These are phyloP conservation scores for Aphyosemion australe DNA, from an alignment of 2,113 vertebrate genomes.

Conservation along the genomic window DNA sequence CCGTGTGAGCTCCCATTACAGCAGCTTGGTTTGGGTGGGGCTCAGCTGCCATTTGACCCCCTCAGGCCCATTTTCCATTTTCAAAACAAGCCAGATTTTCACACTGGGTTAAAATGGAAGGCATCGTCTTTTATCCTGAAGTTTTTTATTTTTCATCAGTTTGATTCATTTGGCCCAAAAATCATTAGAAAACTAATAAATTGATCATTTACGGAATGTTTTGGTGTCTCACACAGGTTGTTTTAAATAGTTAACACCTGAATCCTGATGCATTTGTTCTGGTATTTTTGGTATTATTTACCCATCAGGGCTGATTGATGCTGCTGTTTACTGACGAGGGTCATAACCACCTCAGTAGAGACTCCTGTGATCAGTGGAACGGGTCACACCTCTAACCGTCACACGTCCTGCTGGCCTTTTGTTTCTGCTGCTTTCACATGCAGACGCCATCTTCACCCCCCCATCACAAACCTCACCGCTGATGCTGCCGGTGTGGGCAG, in stretches of 20 bases:
- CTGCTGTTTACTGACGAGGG: constrained; percentile 27
- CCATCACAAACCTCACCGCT: constrained; percentile 3
- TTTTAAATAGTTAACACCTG: too few species aligned
- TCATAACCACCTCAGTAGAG: constrained; percentile 67
- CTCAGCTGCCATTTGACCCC: constrained; percentile 52
- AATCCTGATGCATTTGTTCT: too few species aligned
- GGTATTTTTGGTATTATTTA: constrained; percentile 5
- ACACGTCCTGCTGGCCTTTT: constrained; percentile 50
- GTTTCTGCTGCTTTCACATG: constrained; percentile 62
- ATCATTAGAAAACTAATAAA: too few species aligned
- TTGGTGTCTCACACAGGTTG: too few species aligned
- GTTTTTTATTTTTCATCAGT: too few species aligned
- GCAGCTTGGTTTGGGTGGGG: constrained; percentile 56
- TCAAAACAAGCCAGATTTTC: constrained; percentile 57
- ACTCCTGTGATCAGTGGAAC: constrained; percentile 28
- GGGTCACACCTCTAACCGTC: constrained; percentile 38
- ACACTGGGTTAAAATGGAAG: neutral
- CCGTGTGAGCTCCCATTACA: constrained; percentile 64
- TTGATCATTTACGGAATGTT: too few species aligned
- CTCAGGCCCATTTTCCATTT: constrained; percentile 61
- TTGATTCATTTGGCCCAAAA: too few species aligned
- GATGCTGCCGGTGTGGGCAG: neutral
- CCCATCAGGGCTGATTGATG: constrained; percentile 29
- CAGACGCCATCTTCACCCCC: constrained; percentile 23
- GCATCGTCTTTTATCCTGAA: neutral